Percentiles rank a stretch among this genome's conserved stretches.
These are phyloP conservation scores for Julus scandinavius DNA, from an alignment of 2,888 invertebrate genomes.

Conservation along the genomic window DNA sequence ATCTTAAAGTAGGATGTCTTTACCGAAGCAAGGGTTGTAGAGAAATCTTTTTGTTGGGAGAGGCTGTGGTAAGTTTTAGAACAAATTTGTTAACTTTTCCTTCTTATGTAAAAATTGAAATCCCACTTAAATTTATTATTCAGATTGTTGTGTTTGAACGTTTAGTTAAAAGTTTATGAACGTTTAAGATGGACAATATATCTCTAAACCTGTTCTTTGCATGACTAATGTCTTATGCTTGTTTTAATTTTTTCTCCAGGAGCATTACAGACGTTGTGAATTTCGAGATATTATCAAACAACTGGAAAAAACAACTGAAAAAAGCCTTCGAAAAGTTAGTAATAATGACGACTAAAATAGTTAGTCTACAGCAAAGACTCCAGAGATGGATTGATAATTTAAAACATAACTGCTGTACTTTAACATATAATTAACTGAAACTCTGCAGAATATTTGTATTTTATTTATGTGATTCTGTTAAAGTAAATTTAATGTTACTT, in stretches of 20 bases:
- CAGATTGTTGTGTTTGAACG: too few relatives aligned
- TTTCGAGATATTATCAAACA: background rate
- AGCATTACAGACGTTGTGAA: background rate
- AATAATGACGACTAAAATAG: background rate
- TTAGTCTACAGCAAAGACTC: background rate
- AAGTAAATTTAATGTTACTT: background rate
- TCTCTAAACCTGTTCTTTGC: background rate
- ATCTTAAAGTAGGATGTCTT: constrained; percentile 8
- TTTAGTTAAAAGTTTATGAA: too few relatives aligned
- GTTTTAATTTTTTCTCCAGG: background rate
- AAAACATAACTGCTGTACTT: background rate
- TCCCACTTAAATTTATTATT: too few relatives aligned
- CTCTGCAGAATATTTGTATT: background rate
- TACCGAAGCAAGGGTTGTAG: constrained; percentile 19
- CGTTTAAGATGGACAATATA: too few relatives aligned
- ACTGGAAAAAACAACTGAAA: background rate
- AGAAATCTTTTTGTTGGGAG: background rate
- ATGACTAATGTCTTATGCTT: background rate
- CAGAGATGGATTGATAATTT: background rate
- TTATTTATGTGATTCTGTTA: background rate
- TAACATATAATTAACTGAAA: background rate
- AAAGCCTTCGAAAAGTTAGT: background rate
- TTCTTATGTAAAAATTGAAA: background rate
- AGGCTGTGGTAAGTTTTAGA: background rate
- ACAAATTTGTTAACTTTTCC: background rate